A percentile compares a stretch with the other conserved stretches of the same genome.
Conservation (phyloP, 2,888 invertebrate species). For the Teinopalpus imperialis region DNA sequence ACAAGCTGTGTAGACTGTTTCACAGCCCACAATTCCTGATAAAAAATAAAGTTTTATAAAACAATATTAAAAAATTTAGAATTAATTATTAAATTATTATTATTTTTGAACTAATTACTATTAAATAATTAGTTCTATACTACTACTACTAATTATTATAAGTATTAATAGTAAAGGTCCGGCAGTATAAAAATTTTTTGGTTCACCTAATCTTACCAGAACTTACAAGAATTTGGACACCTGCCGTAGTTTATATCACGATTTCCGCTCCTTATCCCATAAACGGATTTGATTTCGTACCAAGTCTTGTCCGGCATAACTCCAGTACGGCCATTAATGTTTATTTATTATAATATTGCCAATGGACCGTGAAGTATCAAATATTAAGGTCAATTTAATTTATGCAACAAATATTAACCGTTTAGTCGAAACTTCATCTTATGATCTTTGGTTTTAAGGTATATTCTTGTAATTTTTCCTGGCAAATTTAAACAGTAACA, state of each 20-base stretch:
- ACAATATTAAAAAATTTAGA: too few species aligned
- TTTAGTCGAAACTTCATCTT: slow-evolving; percentile 12
- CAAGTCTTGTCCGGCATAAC: slow-evolving; percentile 11
- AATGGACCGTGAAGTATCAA: slow-evolving; percentile 24
- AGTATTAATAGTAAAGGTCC: too few species aligned
- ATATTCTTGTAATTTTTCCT: neutral
- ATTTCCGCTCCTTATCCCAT: slow-evolving; percentile 19
- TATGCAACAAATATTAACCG: neutral
- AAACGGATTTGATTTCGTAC: slow-evolving; percentile 21
- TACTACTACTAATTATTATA: too few species aligned
- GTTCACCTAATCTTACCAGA: slow-evolving; percentile 13
- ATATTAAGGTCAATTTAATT: slow-evolving; percentile 18
- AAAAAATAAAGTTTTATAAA: too few species aligned
- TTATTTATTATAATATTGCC: slow-evolving; percentile 26
- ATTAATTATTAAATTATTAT: too few species aligned
- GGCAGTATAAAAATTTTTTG: too few species aligned
- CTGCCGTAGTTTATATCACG: slow-evolving; percentile 29
- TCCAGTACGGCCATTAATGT: slow-evolving; percentile 10
- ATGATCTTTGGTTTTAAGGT: neutral
- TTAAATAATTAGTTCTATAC: too few species aligned
- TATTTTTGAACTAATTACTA: too few species aligned
- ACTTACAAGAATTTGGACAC: slow-evolving; percentile 32
- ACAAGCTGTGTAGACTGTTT: too few species aligned
- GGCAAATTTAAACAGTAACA: slow-evolving; percentile 4
- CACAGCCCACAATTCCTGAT: too few species aligned